A percentile compares a stretch with the other conserved stretches of the same genome.
Evolutionary conservation across 2,797 vertebrate genomes (phyloP).

Genomic region (Tamandua tetradactyla): DNA sequence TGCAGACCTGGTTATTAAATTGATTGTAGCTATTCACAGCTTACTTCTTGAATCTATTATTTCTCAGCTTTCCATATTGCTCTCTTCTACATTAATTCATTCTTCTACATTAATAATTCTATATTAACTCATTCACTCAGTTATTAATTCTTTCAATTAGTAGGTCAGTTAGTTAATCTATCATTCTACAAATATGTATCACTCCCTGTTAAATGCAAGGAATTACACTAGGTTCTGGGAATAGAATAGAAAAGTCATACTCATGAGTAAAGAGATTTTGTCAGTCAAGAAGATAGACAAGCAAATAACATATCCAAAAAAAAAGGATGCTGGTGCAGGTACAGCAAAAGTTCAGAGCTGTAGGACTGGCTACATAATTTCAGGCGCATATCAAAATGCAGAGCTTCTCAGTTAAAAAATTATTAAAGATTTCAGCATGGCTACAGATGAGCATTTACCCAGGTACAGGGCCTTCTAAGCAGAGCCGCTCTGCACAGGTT

Average conservation of each 20-base stretch:
- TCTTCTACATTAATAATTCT: not conserved
- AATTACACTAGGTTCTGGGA: not conserved
- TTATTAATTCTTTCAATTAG: not conserved
- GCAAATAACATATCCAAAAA: not conserved
- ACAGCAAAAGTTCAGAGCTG: not conserved
- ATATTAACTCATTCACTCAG: not conserved
- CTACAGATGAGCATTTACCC: not conserved
- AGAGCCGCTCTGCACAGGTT: rapidly evolving
- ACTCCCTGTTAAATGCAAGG: not conserved
- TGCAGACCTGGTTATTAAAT: not conserved
- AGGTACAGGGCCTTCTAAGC: not conserved
- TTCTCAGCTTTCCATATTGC: not conserved
- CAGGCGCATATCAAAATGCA: not conserved
- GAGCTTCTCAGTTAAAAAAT: not conserved
- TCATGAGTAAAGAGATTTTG: not conserved
- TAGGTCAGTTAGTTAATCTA: not conserved
- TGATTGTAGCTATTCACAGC: not conserved
- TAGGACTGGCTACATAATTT: not conserved
- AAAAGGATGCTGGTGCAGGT: not conserved
- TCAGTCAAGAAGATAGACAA: not conserved
- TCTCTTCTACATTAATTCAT: too few species aligned
- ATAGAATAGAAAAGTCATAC: not conserved
- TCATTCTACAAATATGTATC: not conserved
- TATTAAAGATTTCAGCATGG: not conserved
- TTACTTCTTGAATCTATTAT: not conserved